A percentile compares a stretch with the other conserved stretches of the same genome.
Conservation (phyloP, 2,888 invertebrate species). For the Thera obeliscata region DNA sequence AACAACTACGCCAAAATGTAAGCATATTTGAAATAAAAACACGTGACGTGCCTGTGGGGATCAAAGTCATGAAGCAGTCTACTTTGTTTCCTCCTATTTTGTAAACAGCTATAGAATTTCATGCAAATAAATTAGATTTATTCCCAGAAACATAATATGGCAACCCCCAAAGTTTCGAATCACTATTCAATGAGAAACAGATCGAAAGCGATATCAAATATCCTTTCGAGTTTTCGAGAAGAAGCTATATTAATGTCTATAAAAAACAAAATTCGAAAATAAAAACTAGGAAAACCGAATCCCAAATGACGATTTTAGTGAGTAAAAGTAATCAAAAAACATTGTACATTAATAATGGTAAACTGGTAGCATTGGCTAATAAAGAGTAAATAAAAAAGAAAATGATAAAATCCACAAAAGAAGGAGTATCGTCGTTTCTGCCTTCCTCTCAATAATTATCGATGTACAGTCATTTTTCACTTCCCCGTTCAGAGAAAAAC, state of each 20-base stretch:
- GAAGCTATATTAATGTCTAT: background rate
- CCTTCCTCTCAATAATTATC: background rate
- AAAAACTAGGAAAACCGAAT: no score
- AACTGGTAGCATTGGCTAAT: no score
- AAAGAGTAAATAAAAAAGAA: background rate
- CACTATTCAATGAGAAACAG: conserved; percentile 21
- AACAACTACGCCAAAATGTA: no score
- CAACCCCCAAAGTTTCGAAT: conserved; percentile 17
- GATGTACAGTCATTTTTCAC: background rate
- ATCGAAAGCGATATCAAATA: conserved; percentile 23
- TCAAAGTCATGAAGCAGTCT: no score
- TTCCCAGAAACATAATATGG: conserved; percentile 9
- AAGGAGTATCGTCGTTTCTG: no score
- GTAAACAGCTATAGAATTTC: conserved; percentile 1
- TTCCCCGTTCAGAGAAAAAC: conserved; percentile 24
- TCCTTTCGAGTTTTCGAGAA: conserved; percentile 6
- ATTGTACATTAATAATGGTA: no score
- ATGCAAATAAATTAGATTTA: conserved; percentile 16
- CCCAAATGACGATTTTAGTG: no score
- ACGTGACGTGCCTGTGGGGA: no score
- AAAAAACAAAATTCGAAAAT: no score
- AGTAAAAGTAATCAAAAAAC: no score
- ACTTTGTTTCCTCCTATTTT: no score
- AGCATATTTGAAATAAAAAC: no score
- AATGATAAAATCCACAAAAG: background rate